Evolutionary conservation across 2,113 vertebrate species (phyloP), one percentile per base, ranked within the genome.

Genomic region (Australoheros scitulus): DNA sequence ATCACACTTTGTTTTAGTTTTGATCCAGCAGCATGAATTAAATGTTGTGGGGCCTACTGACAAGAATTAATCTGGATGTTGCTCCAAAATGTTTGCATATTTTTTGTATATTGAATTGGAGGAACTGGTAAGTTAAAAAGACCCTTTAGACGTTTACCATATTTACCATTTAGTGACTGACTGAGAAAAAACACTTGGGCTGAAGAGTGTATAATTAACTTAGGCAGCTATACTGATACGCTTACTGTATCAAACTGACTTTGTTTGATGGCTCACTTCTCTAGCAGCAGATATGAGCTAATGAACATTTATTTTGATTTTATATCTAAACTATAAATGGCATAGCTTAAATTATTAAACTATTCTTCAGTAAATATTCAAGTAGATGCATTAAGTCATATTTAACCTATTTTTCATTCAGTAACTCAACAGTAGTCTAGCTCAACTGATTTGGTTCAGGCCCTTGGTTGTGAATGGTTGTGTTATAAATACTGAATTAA

Each of bases 171-270:
- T 43, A 43, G 47, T 50, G 14, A 50, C 0, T 50, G 24, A 70
- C 18, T 24, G 15, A 8, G 55, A 22, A 56, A 56, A 10, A 56
- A 5, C 43, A n/a, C n/a, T 5, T 1, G 0, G 0, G 13, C 7
- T 32, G 6, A 13, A 52, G 29, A 32, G 43, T 52, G 17, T 14
- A 72, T 34, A 55, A 72, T 72, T 72, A 72, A 72, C 26, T 55
- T 55, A 26, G 52, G 26, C 47, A 18, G 47, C 47, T 17, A 32
- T 72, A 50, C 10, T 72, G 47, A 72, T 72, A 32, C 32, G 17
- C 47, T 41, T 18, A 72, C 43, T 32, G 65, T 52, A 32, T 72
- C 65, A 70, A 15, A 70, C 65, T 52, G 32, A 32, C 32, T 70
- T 70, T 70, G 43, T 72, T 52, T 11, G 18, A 20, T 9, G 52